Evolutionary conservation across 2,797 vertebrate species (phyloP).

Genomic region (Sebastes hopkinsi): DNA sequence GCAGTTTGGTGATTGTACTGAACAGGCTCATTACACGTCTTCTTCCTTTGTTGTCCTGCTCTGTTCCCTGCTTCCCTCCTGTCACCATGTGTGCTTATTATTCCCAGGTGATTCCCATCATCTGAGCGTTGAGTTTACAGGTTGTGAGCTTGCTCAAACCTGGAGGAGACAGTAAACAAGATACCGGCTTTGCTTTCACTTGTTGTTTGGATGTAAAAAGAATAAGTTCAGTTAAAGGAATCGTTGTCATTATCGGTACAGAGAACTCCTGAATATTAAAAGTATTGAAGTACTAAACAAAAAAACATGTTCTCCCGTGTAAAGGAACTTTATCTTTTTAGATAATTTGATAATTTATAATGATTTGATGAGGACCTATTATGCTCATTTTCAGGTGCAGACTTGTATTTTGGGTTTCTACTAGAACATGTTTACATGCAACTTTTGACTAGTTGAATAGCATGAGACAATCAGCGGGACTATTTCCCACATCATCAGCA

Average conservation of each 20-base stretch:
- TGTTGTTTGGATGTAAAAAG: neutral
- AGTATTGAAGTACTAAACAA: neutral
- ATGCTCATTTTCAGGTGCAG: neutral
- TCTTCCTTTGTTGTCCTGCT: slow-evolving; percentile 3
- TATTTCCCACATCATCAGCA: neutral
- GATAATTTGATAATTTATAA: neutral
- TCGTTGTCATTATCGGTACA: neutral
- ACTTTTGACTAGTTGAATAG: neutral
- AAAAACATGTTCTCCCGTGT: neutral
- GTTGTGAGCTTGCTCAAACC: neutral
- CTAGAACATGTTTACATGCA: neutral
- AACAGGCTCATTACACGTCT: slow-evolving; percentile 9
- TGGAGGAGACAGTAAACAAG: neutral
- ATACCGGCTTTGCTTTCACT: neutral
- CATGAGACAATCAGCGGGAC: neutral
- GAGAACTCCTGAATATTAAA: neutral
- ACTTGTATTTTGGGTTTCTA: too few relatives aligned
- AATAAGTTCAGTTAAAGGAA: neutral
- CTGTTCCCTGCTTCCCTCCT: neutral
- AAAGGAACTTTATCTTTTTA: neutral
- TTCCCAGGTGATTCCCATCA: neutral
- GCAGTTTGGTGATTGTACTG: slow-evolving; percentile 1
- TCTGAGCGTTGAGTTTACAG: neutral
- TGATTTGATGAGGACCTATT: neutral
- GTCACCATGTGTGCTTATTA: neutral